Conservation (phyloP, 92 coral and sea anemone genomes). For the Paramuricea clavata region DNA sequence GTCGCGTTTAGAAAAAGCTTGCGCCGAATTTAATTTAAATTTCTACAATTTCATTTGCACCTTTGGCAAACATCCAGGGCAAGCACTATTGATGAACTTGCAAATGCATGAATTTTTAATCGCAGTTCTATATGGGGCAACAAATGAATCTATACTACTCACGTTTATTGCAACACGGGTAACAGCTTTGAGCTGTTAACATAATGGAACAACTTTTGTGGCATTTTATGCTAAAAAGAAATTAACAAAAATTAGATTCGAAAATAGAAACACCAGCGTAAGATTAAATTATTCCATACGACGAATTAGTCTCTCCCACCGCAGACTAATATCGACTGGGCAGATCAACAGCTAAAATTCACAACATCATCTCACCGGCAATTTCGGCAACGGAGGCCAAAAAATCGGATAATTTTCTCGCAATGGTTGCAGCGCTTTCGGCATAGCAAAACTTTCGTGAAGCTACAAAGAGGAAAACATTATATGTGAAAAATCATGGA, state of each 20-base stretch:
- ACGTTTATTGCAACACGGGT: constrained; percentile 58
- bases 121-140: background rate
- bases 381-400: constrained; percentile 87
- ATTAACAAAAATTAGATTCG: constrained; percentile 9
- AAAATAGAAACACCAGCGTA: background rate
- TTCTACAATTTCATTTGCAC: background rate
- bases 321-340: constrained; percentile 14
- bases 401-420: constrained; percentile 80
- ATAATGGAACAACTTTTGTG: constrained; percentile 84
- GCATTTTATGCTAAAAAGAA: constrained; percentile 79
- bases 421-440: constrained; percentile 85
- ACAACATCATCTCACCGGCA: constrained; percentile 80
- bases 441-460: constrained; percentile 81
- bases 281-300: constrained; percentile 11
- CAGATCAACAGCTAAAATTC: constrained; percentile 5
- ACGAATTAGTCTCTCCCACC: constrained; percentile 26
- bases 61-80: background rate
- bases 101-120: constrained; percentile 19
- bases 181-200: constrained; percentile 43
- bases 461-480: constrained; percentile 71
- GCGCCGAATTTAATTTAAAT: background rate
- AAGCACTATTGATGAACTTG: background rate
- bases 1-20: background rate
- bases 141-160: constrained; percentile 57
- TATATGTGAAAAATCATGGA: constrained; percentile 10